Evolutionary conservation across 1,140 invertebrate genomes (phyloP), one percentile per base, ranked within the genome.

Genomic region (Drosophila tropicalis): DNA sequence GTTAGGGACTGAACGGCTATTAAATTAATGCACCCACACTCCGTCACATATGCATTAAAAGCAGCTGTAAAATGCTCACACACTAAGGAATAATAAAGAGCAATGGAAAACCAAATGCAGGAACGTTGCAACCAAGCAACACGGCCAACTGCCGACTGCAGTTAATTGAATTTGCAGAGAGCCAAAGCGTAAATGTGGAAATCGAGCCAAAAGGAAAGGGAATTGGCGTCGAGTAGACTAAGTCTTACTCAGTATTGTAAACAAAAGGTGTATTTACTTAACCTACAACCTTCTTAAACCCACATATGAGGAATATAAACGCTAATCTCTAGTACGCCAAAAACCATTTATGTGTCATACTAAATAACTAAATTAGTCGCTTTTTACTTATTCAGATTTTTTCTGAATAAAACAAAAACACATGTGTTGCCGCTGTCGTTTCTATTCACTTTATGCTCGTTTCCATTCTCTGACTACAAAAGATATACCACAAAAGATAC

Each of bases 381-480:
- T 0, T 10, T 12, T 4, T 39, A 12, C 12, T 39, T 39, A 10
- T 13, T 39, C 1, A 3, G 36, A 39, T 39, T 39, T 10, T 10
- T 3, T 39, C 36, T 39, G 1, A 39, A 5, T 39, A 13, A 13
- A 12, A 12, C 36, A 12, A 3, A 39, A 0, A 36, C 63, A 78
- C 44, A 66, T 78, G 60, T 44, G 44, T 7, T 55, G 19, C 47
- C 55, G 25, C 36, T 54, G 40, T 57, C 61, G 12, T 39, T 39
- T 39, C 36, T 39, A 39, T 13, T 39, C 12, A 39, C n/a, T 39
- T 39, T 5, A 12, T 39, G 36, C 44, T 6, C 44, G 44, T 56
- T 67, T 22, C 58, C 61, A 76, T 80, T 80, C 67, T 74, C 57
- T 84, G 81, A 86, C 81, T 86, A 81, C 60, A 86, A 85, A 76